phyloP scores from a whole-genome alignment of 2,797 vertebrate species.

The Brotula barbata region DNA sequence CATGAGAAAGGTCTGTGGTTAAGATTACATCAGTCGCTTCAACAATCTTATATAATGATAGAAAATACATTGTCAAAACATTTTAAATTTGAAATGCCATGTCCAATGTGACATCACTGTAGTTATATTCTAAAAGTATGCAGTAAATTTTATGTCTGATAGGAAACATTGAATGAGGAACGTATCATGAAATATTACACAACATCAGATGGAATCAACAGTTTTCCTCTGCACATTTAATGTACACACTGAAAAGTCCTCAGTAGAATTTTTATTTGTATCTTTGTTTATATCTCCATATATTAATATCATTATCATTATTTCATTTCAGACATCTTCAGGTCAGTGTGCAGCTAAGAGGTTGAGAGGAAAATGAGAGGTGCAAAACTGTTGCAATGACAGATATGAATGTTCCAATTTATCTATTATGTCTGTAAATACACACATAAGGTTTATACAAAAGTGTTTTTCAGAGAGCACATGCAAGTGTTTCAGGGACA shows the following conservation, averaged over 20 bases:
- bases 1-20: conserved; percentile 27
- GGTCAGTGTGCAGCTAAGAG: too few relatives aligned
- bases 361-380: too few relatives aligned
- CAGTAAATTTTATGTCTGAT: too few relatives aligned
- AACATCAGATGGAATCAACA: conserved; percentile 11
- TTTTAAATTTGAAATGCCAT: too few relatives aligned
- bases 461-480: neutral
- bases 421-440: neutral
- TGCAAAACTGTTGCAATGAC: too few relatives aligned
- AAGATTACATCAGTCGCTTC: conserved; percentile 6
- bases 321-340: too few relatives aligned
- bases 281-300: too few relatives aligned
- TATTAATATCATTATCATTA: too few relatives aligned
- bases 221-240: conserved; percentile 1
- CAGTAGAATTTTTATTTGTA: too few relatives aligned
- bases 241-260: too few relatives aligned
- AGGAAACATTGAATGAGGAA: neutral
- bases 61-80: neutral
- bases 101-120: too few relatives aligned
- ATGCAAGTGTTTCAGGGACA: neutral
- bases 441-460: neutral
- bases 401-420: neutral
- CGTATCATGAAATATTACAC: neutral
- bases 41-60: neutral
- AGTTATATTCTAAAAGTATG: too few relatives aligned